Percentiles rank a stretch among this genome's conserved stretches.
These are phyloP conservation scores for Paraplagusia blochii DNA, from an alignment of 2,113 vertebrate species.

Conservation along the genomic window DNA sequence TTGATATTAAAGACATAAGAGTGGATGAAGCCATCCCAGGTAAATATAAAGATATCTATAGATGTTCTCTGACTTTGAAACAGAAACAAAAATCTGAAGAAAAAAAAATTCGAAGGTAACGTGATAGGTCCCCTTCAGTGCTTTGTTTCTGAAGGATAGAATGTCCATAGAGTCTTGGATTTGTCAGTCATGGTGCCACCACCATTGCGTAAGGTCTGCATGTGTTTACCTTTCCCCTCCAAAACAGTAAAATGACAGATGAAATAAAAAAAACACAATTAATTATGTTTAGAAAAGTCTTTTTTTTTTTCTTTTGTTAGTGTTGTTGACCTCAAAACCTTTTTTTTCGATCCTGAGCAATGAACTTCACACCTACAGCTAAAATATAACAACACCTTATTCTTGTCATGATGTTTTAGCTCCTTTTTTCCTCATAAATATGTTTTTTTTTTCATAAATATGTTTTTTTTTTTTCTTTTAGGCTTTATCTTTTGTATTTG, in stretches of 20 bases:
- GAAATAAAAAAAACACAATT: no score
- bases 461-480: constrained; percentile 52
- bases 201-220: no score
- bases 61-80: not conserved
- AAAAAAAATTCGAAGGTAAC: not conserved
- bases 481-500: constrained; percentile 79
- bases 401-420: constrained; percentile 31
- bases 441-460: constrained; percentile 55
- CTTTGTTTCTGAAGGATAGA: not conserved
- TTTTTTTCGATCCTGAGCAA: constrained; percentile 24
- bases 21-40: not conserved
- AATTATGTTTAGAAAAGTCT: no score
- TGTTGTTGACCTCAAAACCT: constrained; percentile 15
- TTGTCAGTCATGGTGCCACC: no score
- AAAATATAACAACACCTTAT: constrained; percentile 3
- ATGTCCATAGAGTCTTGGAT: not conserved
- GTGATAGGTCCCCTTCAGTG: not conserved
- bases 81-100: not conserved
- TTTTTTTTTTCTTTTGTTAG: no score
- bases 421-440: constrained; percentile 38
- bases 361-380: not conserved
- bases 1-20: no score
- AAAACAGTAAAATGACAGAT: no score
- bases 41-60: not conserved
- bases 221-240: no score